phyloP scores from a whole-genome alignment of 2,888 invertebrate species.

The Amorpha juglandis region DNA sequence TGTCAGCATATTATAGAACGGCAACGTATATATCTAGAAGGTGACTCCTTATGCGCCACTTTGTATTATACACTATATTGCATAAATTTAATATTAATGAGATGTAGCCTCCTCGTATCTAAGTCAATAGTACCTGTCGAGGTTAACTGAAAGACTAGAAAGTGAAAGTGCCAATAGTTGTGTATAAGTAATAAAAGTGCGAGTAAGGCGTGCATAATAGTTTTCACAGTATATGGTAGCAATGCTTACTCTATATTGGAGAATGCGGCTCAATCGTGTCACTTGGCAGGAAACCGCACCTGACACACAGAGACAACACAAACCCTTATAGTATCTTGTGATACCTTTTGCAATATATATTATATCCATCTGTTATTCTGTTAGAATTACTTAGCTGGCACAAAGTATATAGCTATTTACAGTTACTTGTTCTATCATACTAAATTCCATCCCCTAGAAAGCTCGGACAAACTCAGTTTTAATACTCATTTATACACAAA shows the following conservation, averaged over 20 bases:
- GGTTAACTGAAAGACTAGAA: neutral
- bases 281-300: constrained; percentile 82
- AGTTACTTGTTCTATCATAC: neutral
- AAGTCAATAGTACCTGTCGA: neutral
- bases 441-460: neutral
- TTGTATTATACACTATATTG: neutral
- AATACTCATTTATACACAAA: neutral
- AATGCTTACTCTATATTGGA: constrained; percentile 82
- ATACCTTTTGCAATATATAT: constrained; percentile 5
- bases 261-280: constrained; percentile 81
- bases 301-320: constrained; percentile 76
- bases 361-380: constrained; percentile 2
- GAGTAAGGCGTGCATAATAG: constrained; percentile 29
- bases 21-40: too few species aligned
- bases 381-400: neutral
- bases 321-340: constrained; percentile 34
- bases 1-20: too few species aligned
- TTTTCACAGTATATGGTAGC: constrained; percentile 35
- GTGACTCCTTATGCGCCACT: too few species aligned
- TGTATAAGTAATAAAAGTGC: constrained; percentile 25
- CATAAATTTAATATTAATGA: neutral
- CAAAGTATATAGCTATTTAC: constrained; percentile 6
- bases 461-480: neutral
- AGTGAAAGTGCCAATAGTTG: constrained; percentile 22
- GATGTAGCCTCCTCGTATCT: neutral